Base-by-base conservation (phyloP, 2,113 vertebrate species). In the Lepisosteus osseus region DNA sequence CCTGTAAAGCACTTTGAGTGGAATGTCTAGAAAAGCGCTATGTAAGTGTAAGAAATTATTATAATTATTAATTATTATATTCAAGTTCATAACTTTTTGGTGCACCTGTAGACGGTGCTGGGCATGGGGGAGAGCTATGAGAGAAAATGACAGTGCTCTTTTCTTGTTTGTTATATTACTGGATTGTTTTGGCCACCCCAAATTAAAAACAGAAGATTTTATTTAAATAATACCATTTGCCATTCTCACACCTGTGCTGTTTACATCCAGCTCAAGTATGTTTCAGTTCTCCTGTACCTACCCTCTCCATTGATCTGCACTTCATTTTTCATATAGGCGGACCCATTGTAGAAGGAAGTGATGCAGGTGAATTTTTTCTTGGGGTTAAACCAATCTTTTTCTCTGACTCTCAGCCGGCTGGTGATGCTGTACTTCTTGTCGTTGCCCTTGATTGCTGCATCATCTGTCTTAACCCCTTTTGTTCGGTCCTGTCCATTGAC, bases 351-450 rank as follows among this genome's bases (percentile, higher is more conserved):
- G 78, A 83, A 92, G 0, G 1, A 44, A 11, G 81, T 89, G 13
- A 74, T 54, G 57, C 92, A 94, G 17, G 76, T 76, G 3, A 94
- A 93, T 29, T 3, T 69, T 56, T 84, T 88, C 0, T 54, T 44
- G 2, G 87, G 76, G 56, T 86, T 86, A 75, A 74, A 78, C 90
- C 90, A 94, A 68, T 89, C 84, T 15, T 57, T 0, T 0, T 54
- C 65, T 0, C 86, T 77, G 63, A 92, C 75, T 74, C 91, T 86
- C 74, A 93, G 79, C 54, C 89, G 82, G 64, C 91, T 93, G 80
- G 86, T 90, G 81, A 91, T 67, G 1, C 79, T 83, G 72, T 82
- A 94, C 4, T 47, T 80, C 6, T 12, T 69, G 0, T 1, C 2
- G 7, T 13, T 51, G 3, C 70, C 8, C 6, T 0, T 3, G 1